These are phyloP conservation scores for Megalonaias nervosa DNA, from an alignment of 1,140 invertebrate genomes.

Conservation along the genomic window DNA sequence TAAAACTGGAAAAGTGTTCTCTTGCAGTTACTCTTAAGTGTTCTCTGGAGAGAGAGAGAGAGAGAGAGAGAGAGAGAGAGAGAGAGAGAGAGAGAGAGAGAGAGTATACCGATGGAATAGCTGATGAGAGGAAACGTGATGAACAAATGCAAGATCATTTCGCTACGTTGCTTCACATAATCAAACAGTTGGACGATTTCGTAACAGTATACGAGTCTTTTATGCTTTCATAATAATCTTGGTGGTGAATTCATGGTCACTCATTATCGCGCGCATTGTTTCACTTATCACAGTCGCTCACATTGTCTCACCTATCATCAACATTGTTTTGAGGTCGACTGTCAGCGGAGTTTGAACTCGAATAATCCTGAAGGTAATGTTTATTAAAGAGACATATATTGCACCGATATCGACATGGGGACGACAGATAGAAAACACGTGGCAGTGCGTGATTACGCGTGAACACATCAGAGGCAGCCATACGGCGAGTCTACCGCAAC, in stretches of 20 bases:
- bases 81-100: slow-evolving; percentile 6
- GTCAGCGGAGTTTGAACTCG: no score
- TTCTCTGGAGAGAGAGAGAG: background rate
- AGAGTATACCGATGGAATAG: background rate
- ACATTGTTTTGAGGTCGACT: background rate
- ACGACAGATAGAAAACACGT: no score
- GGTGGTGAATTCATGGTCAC: background rate
- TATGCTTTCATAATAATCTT: background rate
- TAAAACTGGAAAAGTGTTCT: no score
- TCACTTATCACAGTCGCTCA: background rate
- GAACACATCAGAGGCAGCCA: no score
- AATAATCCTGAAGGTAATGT: background rate
- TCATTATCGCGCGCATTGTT: background rate
- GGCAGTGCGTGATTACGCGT: background rate
- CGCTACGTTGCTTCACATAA: background rate
- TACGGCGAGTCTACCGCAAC: no score
- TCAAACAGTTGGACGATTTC: background rate
- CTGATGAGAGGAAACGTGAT: background rate
- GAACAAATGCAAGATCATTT: background rate
- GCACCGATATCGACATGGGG: background rate
- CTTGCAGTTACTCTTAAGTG: no score
- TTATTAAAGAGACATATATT: no score
- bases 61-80: background rate
- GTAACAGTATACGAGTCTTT: background rate
- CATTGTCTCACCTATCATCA: background rate